Conservation (phyloP, 2,888 invertebrate species). For the Salticus scenicus region DNA sequence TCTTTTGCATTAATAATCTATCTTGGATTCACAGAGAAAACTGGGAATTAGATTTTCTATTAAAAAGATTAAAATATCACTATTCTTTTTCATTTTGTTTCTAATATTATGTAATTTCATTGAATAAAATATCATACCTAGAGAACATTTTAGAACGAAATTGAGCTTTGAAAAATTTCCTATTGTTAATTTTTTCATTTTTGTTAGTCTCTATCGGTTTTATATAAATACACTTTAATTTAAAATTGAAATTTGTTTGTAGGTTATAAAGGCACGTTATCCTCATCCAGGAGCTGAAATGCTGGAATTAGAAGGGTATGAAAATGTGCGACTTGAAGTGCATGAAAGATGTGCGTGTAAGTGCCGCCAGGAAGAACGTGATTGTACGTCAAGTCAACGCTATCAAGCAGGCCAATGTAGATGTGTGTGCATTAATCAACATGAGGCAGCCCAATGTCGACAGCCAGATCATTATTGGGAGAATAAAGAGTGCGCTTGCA, state of each 20-base stretch:
- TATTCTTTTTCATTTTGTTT: no score
- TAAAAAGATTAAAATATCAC: no score
- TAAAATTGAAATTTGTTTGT: background rate
- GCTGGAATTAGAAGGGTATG: conserved; percentile 53
- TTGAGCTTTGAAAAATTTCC: no score
- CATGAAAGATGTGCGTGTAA: conserved; percentile 63
- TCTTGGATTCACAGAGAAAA: no score
- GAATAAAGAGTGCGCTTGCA: conserved; percentile 79
- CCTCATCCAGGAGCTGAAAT: conserved; percentile 51
- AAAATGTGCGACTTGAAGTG: conserved; percentile 53
- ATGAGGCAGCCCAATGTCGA: conserved; percentile 80
- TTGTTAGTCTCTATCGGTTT: no score
- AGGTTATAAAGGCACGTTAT: conserved; percentile 64
- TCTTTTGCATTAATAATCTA: no score
- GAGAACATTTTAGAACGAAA: no score
- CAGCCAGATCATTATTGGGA: conserved; percentile 79
- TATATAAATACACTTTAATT: no score
- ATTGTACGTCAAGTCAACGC: conserved; percentile 80
- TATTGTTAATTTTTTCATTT: no score
- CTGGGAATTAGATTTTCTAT: no score
- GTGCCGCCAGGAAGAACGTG: conserved; percentile 68
- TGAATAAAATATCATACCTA: no score
- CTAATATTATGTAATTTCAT: no score
- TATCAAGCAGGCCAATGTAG: conserved; percentile 80
- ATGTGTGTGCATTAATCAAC: conserved; percentile 80